Base-by-base conservation (phyloP, 2,888 invertebrate species). In the Osedax fenrisi region DNA sequence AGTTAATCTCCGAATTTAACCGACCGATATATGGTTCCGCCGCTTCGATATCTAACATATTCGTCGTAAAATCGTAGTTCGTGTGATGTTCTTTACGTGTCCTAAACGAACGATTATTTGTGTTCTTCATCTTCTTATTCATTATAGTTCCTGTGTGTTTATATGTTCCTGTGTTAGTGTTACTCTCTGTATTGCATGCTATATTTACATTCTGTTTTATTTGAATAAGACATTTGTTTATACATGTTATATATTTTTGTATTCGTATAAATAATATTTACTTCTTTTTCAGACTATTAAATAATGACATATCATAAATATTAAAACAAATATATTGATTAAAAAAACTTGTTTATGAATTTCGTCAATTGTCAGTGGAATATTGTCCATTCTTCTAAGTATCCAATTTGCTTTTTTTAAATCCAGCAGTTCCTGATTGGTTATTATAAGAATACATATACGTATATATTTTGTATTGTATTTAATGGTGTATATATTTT, bases 331-430 rank as follows among this genome's bases (percentile, higher is more conserved):
- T 41, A 41, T 41, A 5, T 10, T 5, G 5, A 41, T 10, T 41
- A 10, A 17, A 10, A 41, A 41, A 41, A 41, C 90, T 84, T 94
- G 94, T 80, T 90, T 90, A 81, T 92, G 91, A 76, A 96, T 93
- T 86, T 95, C 91, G 80, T 92, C 93, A 87, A 96, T 92, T 79
- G 92, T 94, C 84, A 93, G 95, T 1, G 95, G 95, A 81, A 90
- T 91, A 61, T 90, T 89, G 80, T 94, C 92, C 77, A 90, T 91
- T 78, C 92, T 88, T 75, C 93, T 88, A 2, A 91, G 90, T 73
- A 91, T 87, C 95, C 95, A 96, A 79, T 89, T 89, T 81, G 89
- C 89, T 81, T 77, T 87, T 77, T 91, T 88, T 76, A 96, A 87
- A 81, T 94, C 95, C 76, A 94, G 90, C 0, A 94, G 92, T 86